A percentile compares a stretch with the other conserved stretches of the same genome.
Conservation (phyloP, 2,888 invertebrate species). For the Drosophila lacicola region DNA sequence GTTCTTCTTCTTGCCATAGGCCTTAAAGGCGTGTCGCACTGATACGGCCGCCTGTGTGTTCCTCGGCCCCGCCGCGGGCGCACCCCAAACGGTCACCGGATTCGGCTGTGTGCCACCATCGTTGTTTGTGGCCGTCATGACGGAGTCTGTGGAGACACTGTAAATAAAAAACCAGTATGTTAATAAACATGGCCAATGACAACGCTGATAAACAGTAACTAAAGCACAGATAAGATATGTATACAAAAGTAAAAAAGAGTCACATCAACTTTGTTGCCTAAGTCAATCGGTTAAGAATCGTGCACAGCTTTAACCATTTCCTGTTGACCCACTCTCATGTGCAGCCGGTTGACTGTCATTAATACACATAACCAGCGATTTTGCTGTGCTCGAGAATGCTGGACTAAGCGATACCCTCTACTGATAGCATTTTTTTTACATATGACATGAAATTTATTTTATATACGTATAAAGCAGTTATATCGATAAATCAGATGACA, state of each 20-base stretch:
- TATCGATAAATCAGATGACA: no score
- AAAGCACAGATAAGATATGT: constrained; percentile 4
- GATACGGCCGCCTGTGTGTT: constrained; percentile 92
- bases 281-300: constrained; percentile 58
- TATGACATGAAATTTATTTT: no score
- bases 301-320: constrained; percentile 23
- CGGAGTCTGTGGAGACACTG: constrained; percentile 84
- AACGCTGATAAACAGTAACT: constrained; percentile 3
- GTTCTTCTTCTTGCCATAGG: constrained; percentile 94
- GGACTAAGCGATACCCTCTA: not conserved
- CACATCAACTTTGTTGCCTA: constrained; percentile 55
- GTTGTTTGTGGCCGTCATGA: constrained; percentile 82
- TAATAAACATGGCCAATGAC: not conserved
- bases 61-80: constrained; percentile 81
- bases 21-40: constrained; percentile 94
- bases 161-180: constrained; percentile 44
- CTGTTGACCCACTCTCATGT: constrained; percentile 29
- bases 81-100: constrained; percentile 85
- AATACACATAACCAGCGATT: constrained; percentile 10
- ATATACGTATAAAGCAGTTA: no score
- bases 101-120: constrained; percentile 83
- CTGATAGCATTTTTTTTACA: no score
- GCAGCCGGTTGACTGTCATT: constrained; percentile 11
- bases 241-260: constrained; percentile 2
- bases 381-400: not conserved